These are phyloP conservation scores for Lasioglossum calceatum DNA, from an alignment of 2,888 invertebrate genomes.

Conservation along the genomic window DNA sequence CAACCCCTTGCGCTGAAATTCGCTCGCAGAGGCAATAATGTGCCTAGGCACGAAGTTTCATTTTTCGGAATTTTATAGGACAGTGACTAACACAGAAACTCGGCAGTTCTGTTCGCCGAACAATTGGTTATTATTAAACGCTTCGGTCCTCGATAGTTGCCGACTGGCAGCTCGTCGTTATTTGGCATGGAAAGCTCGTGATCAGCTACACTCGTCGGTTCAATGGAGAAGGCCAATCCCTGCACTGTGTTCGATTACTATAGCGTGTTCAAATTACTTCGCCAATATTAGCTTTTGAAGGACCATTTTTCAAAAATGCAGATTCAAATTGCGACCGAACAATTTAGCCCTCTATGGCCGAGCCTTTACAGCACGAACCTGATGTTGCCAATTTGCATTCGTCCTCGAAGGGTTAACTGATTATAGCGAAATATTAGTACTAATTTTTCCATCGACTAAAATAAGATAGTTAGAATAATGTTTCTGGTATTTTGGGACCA, in stretches of 20 bases:
- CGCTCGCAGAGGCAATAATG: neutral
- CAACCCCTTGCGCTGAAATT: neutral
- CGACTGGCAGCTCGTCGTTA: neutral
- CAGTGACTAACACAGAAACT: neutral
- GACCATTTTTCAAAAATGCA: too few relatives aligned
- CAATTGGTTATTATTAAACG: neutral
- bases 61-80: neutral
- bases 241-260: neutral
- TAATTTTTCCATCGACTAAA: too few relatives aligned
- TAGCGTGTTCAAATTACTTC: too few relatives aligned
- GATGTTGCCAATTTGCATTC: too few relatives aligned
- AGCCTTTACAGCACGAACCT: too few relatives aligned
- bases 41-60: neutral
- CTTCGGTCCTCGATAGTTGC: neutral
- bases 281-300: too few relatives aligned
- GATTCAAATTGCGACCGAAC: too few relatives aligned
- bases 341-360: too few relatives aligned
- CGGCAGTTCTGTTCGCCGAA: neutral
- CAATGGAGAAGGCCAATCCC: neutral
- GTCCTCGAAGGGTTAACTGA: too few relatives aligned
- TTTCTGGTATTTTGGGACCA: neutral
- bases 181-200: neutral
- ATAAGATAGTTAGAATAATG: too few relatives aligned
- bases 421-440: too few relatives aligned
- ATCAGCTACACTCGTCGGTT: neutral